Evolutionary conservation across 2,888 invertebrate genomes (phyloP).

Genomic region (Microctonus brassicae): DNA sequence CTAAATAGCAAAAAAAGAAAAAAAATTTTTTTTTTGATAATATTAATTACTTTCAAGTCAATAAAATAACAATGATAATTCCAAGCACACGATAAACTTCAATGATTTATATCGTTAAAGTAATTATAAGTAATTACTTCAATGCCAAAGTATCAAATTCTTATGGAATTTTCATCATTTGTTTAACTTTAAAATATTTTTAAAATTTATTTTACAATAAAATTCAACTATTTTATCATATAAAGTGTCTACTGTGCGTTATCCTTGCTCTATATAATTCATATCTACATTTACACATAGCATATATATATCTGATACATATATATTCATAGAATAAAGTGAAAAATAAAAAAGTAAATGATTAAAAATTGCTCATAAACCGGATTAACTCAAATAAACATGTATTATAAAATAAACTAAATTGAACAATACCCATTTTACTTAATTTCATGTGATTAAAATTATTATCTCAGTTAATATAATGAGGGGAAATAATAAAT

Average conservation of each 20-base stretch:
- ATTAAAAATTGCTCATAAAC: not conserved
- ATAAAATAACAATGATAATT: too few species aligned
- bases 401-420: not conserved
- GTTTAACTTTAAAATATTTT: not conserved
- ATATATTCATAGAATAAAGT: not conserved
- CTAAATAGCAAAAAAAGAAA: too few species aligned
- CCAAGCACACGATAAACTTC: not conserved
- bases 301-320: too few species aligned
- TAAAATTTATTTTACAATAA: constrained; percentile 8
- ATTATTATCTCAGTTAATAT: not conserved
- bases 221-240: not conserved
- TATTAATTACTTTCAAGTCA: not conserved
- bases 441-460: not conserved
- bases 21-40: too few species aligned
- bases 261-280: constrained; percentile 17
- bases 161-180: not conserved
- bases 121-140: not conserved
- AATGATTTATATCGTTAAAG: not conserved
- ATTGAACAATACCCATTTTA: not conserved
- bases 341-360: not conserved
- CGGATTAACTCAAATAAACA: not conserved
- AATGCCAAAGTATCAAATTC: not conserved
- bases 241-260: not conserved
- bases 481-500: not conserved
- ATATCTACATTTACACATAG: not conserved